Conservation (phyloP, 2,888 invertebrate species). For the Heliconius aoede region DNA sequence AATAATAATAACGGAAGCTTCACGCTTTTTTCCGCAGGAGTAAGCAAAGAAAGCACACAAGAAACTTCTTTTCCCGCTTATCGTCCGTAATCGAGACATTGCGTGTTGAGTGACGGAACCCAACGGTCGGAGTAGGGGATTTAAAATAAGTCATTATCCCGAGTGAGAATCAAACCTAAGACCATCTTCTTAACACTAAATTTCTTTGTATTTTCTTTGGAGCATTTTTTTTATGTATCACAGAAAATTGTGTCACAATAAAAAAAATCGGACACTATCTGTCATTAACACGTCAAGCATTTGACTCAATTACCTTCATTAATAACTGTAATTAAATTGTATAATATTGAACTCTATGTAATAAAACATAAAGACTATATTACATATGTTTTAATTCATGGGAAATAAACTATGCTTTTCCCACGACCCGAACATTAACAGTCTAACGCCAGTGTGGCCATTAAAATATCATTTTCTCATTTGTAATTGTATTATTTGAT, state of each 20-base stretch:
- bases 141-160: too few relatives aligned
- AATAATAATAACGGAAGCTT: neutral
- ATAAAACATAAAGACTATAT: constrained; percentile 11
- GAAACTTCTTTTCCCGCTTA: too few relatives aligned
- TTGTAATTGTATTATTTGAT: neutral
- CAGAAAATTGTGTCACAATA: constrained; percentile 10
- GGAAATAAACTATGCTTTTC: constrained; percentile 32
- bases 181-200: too few relatives aligned
- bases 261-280: neutral
- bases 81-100: too few relatives aligned
- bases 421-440: constrained; percentile 36
- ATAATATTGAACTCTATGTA: constrained; percentile 11
- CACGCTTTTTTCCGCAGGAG: neutral
- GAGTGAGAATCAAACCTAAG: too few relatives aligned
- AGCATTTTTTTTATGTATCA: neutral
- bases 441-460: constrained; percentile 33
- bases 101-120: too few relatives aligned
- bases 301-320: constrained; percentile 41
- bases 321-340: constrained; percentile 37
- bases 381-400: neutral
- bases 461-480: neutral
- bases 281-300: constrained; percentile 13
- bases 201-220: too few relatives aligned
- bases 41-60: too few relatives aligned
- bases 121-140: too few relatives aligned